Conservation (phyloP, 2,888 invertebrate genomes). For the Cecidostiba fungosa region DNA sequence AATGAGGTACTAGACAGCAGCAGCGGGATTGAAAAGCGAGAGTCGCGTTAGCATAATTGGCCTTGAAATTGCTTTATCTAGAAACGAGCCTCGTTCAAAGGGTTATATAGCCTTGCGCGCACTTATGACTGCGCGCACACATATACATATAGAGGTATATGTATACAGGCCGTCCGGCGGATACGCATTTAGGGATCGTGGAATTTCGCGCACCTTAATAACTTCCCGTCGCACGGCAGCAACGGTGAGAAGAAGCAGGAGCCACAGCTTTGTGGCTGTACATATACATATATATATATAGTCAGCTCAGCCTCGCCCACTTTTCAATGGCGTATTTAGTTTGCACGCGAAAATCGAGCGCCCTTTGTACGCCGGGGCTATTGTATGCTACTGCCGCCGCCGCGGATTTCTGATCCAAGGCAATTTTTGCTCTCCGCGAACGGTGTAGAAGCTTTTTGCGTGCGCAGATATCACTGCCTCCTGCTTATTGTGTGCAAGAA, state of each 20-base stretch:
- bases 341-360: slow-evolving; percentile 45
- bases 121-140: neutral
- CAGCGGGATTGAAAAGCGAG: slow-evolving; percentile 11
- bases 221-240: slow-evolving; percentile 55
- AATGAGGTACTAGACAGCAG: neutral
- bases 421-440: too few relatives aligned
- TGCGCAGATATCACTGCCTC: too few relatives aligned
- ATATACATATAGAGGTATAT: neutral
- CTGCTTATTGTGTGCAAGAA: too few relatives aligned
- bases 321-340: neutral
- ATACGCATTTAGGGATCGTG: slow-evolving; percentile 54
- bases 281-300: neutral
- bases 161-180: slow-evolving; percentile 45
- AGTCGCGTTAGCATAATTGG: slow-evolving; percentile 39
- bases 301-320: slow-evolving; percentile 13
- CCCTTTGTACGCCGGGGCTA: neutral
- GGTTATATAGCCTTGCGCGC: slow-evolving; percentile 9
- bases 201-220: slow-evolving; percentile 59
- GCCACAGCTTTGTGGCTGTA: too few relatives aligned
- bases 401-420: neutral
- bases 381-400: too few relatives aligned
- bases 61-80: slow-evolving; percentile 52
- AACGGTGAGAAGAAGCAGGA: slow-evolving; percentile 42
- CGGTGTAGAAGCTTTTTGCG: too few relatives aligned
- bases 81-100: slow-evolving; percentile 20